Evolutionary conservation across 2,797 vertebrate genomes (phyloP), one percentile per base, ranked within the genome.

Genomic region (Chrysocyon brachyurus): DNA sequence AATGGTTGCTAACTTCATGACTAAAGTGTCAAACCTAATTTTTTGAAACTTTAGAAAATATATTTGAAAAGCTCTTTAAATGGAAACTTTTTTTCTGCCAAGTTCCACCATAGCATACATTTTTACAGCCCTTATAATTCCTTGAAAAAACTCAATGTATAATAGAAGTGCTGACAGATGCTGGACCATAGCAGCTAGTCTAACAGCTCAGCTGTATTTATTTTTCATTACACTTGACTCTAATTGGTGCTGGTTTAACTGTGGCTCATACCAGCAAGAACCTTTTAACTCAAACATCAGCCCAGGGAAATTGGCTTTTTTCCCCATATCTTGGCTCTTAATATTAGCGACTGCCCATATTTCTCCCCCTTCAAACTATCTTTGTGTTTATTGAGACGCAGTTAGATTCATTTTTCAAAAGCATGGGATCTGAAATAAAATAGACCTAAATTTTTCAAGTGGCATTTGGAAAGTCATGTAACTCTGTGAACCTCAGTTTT

Each of bases 171-270:
- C 98, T 99, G 98, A 99, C 98, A 99, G 98, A 98, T 97, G 90
- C 98, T 98, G 98, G 98, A 88, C 94, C 98, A 95, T 97, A 98
- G 97, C 98, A 98, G 97, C 97, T 75, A 92, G 98, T 98, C 98
- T 98, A 98, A 98, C 98, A 98, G 97, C 97, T 98, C 98, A 98
- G 98, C 98, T 98, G 98, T 99, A 98, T 99, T 99, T 99, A 98
- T 98, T 98, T 99, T 99, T 98, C 98, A 98, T 99, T 98, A 98
- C 83, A 98, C 98, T 99, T 98, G 98, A 99, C 98, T 98, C 98
- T 98, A 99, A 98, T 98, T 99, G 98, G 96, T 98, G 96, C 97
- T 90, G 82, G 82, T 98, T 98, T 98, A 98, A 94, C 96, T 97
- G 89, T 95, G 92, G 91, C 93, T 98, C 98, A 97, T 70, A 98